These are phyloP conservation scores for Hipposideros armiger DNA, from an alignment of 2,113 vertebrate species.

Conservation along the genomic window DNA sequence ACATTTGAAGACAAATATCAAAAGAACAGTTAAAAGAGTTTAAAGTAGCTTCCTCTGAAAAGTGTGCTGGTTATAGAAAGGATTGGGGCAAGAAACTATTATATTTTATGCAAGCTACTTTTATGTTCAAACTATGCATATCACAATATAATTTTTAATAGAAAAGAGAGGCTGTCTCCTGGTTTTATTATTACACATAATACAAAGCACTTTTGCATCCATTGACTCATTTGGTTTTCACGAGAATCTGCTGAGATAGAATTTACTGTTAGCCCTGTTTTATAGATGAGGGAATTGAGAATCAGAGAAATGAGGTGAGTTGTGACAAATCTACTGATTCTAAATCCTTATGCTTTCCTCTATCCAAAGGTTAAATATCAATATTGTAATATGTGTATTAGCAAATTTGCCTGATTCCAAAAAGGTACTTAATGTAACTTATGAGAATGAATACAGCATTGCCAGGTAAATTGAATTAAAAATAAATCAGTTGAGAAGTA, in stretches of 20 bases:
- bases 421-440: not conserved
- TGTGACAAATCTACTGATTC: not conserved
- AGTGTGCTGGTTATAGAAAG: not conserved
- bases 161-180: not conserved
- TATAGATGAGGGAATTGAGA: not conserved
- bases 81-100: not conserved
- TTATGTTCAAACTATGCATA: not conserved
- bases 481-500: constrained; percentile 39
- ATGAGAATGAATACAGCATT: not conserved
- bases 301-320: constrained; percentile 47
- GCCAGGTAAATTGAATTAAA: constrained; percentile 35
- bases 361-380: not conserved
- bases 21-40: not conserved
- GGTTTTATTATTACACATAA: constrained; percentile 27
- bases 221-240: constrained; percentile 9
- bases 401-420: not conserved
- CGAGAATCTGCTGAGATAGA: not conserved
- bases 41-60: not conserved
- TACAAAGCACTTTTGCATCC: not conserved
- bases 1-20: constrained; percentile 14
- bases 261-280: not conserved
- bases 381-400: not conserved
- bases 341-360: not conserved
- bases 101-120: not conserved
- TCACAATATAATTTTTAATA: not conserved